Evolutionary conservation across 23 tunicate species (phyloP).

Genomic region (Corella eumyota): DNA sequence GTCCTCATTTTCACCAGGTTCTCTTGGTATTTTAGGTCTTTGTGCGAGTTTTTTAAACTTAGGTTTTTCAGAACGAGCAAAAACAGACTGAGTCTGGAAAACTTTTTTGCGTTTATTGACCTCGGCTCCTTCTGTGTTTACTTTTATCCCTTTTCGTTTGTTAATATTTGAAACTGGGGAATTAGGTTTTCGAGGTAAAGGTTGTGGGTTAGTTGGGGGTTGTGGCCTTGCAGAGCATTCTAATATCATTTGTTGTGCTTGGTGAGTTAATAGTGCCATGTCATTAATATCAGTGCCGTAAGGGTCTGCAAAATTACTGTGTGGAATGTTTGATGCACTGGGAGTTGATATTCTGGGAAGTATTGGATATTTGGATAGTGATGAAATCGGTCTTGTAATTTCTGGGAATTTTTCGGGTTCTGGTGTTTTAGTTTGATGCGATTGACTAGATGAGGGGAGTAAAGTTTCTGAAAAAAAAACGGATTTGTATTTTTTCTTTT

Average conservation of each 20-base stretch:
- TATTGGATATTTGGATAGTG: conserved; percentile 53
- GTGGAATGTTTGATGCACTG: not conserved
- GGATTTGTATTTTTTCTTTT: too few relatives aligned
- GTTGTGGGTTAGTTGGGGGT: conserved; percentile 20
- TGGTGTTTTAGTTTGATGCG: not conserved
- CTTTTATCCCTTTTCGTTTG: conserved; percentile 21
- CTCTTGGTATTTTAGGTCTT: conserved; percentile 21
- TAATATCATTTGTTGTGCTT: conserved; percentile 75
- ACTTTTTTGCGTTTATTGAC: conserved; percentile 20
- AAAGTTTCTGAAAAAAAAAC: too few relatives aligned
- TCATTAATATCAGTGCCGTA: conserved; percentile 27
- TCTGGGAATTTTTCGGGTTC: conserved; percentile 45
- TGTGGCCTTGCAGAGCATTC: conserved; percentile 39
- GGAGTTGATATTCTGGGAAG: conserved; percentile 41
- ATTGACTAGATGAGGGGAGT: not conserved
- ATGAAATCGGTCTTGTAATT: conserved; percentile 58
- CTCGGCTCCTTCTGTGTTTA: not conserved
- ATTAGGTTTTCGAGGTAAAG: not conserved
- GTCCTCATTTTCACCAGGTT: conserved; percentile 45
- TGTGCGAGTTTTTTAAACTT: not conserved
- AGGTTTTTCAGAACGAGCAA: conserved; percentile 1
- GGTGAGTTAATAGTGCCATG: conserved; percentile 43
- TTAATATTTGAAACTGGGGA: conserved; percentile 4
- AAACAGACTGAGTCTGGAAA: conserved; percentile 42
- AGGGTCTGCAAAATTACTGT: not conserved